Conservation (phyloP, 2,797 vertebrate species). For the Epinephelus malabaricus region DNA sequence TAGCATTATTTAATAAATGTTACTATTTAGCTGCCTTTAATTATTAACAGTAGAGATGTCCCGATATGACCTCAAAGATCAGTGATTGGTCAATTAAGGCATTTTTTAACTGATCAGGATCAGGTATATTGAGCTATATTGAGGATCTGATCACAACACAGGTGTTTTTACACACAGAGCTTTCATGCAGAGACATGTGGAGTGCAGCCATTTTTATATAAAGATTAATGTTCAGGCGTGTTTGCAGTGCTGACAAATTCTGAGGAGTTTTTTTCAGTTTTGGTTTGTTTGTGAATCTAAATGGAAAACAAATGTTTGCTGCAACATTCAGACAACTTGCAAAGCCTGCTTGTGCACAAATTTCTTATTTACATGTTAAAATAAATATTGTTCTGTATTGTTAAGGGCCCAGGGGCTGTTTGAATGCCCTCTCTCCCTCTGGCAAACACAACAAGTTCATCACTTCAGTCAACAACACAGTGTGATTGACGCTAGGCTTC, state of each 20-base stretch:
- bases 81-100: too few relatives aligned
- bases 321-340: background rate
- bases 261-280: background rate
- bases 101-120: too few relatives aligned
- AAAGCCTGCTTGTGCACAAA: background rate
- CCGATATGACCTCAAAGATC: too few relatives aligned
- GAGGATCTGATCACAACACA: too few relatives aligned
- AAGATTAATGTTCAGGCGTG: background rate
- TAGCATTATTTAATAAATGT: too few relatives aligned
- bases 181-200: too few relatives aligned
- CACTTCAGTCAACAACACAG: background rate
- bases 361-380: background rate
- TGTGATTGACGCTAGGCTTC: background rate
- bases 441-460: background rate
- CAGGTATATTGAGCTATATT: too few relatives aligned
- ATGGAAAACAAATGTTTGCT: background rate
- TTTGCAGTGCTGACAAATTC: background rate
- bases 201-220: too few relatives aligned
- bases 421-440: background rate
- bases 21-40: too few relatives aligned
- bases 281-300: background rate
- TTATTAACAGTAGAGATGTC: too few relatives aligned
- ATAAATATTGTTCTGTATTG: background rate
- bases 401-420: background rate
- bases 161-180: fast-evolving